phyloP scores from a whole-genome alignment of 92 coral and sea anemone species.

The Umimayanthus chanpuru region DNA sequence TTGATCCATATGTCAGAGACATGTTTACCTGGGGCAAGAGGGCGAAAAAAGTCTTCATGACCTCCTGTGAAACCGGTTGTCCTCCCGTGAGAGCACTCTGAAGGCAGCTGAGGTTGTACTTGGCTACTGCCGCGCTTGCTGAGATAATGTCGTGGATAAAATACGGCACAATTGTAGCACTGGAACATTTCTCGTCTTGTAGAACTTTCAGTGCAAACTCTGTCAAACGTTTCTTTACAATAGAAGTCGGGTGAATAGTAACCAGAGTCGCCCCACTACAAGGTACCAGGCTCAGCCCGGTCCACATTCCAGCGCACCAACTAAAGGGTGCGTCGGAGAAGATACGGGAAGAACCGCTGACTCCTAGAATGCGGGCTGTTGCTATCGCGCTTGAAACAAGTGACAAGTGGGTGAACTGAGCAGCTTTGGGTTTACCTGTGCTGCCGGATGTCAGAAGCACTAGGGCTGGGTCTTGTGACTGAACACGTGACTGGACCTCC shows the following conservation, averaged over 20 bases:
- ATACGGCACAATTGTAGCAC: background rate
- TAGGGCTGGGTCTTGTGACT: background rate
- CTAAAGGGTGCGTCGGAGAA: conserved; percentile 2
- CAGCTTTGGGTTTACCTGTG: conserved; percentile 13
- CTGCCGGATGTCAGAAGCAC: background rate
- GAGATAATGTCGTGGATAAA: background rate
- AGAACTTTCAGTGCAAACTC: conserved; percentile 25
- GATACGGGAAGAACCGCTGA: background rate
- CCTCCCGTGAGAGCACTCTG: background rate
- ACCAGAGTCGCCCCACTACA: conserved; percentile 16
- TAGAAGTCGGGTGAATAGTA: background rate
- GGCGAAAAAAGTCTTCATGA: background rate
- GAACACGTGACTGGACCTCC: conserved; percentile 1
- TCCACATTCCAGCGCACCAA: conserved; percentile 32
- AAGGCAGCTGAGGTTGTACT: conserved; percentile 10
- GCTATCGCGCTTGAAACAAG: background rate
- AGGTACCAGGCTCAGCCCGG: conserved; percentile 3
- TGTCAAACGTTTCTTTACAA: conserved; percentile 3
- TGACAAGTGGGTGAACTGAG: conserved; percentile 15
- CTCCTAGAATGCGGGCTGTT: conserved; percentile 2
- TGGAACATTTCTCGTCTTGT: conserved; percentile 29
- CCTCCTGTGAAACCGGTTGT: background rate
- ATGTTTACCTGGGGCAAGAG: background rate
- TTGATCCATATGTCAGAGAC: background rate
- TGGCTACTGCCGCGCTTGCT: background rate